Conservation (phyloP, 2,113 vertebrate genomes). For the Prionailurus bengalensis region DNA sequence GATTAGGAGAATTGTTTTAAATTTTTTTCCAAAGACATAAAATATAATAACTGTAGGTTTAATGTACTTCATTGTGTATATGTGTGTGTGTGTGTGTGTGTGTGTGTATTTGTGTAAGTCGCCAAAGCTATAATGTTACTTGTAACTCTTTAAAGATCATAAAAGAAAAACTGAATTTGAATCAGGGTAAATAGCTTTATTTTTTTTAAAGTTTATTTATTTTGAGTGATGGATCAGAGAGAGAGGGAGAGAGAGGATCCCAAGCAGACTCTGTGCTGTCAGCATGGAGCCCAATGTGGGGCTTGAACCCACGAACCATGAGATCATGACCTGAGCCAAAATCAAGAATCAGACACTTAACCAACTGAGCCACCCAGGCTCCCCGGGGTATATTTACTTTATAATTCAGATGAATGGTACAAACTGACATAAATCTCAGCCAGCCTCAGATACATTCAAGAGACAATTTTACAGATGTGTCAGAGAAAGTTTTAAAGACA, state of each 20-base stretch:
- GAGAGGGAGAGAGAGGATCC: too few species aligned
- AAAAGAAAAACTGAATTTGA: slow-evolving; percentile 41
- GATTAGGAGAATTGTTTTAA: not conserved
- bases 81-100: not conserved
- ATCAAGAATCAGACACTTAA: too few species aligned
- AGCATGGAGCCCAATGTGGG: too few species aligned
- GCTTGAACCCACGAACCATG: too few species aligned
- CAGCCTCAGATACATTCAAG: not conserved
- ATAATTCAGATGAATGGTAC: not conserved
- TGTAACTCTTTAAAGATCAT: not conserved
- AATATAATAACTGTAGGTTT: not conserved
- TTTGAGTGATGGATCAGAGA: too few species aligned
- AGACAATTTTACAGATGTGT: not conserved
- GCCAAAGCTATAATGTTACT: not conserved
- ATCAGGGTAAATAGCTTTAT: not conserved
- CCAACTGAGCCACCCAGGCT: too few species aligned
- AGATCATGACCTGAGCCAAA: too few species aligned
- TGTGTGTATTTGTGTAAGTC: not conserved
- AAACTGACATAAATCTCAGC: not conserved
- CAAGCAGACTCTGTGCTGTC: too few species aligned
- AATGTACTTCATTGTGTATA: not conserved
- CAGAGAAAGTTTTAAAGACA: slow-evolving; percentile 31
- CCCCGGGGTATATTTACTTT: not conserved
- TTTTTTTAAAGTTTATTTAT: too few species aligned
- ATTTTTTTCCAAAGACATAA: not conserved